Evolutionary conservation across 2,113 vertebrate species (phyloP), one percentile per base, ranked within the genome.

Genomic region (Chlamydotis undulata): DNA sequence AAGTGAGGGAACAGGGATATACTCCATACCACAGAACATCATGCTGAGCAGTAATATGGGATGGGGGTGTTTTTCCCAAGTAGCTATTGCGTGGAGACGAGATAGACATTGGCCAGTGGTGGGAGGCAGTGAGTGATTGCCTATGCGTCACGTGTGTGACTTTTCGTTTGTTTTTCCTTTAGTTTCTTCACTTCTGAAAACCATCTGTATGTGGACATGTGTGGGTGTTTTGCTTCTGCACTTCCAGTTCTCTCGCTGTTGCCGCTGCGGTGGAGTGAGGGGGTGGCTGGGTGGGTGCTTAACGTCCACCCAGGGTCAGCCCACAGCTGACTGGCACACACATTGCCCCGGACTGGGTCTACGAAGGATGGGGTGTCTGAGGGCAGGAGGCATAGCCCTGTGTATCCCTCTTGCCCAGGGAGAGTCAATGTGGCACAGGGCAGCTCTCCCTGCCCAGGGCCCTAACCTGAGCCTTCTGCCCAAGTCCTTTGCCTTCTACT

Each of bases 141-240:
- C 43, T 18, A 45, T 56, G 15, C 41, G 25, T 47, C 52, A 45
- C 2, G 1, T 5, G 11, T 15, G 7, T 17, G 4, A 4, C 3
- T 31, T n/a, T 35, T 50, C 4, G 5, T 53, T 45, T n/a, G 5
- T 7, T 47, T 47, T 21, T 21, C 41, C 39, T 37, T 67, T 9
- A 10, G 5, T 43, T 41, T 29, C 25, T 59, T 22, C 35, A n/a
- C 31, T 47, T 47, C 29, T 25, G 7, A 18, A n/a, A n/a, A n/a
- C 64, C 10, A 4, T 19, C 47, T 35, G 2, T 22, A 8, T 26
- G 18, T 19, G 22, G 47, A 45, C 4, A 4, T 7, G 4, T 0
- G 0, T 43, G 19, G 3, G 5, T 28, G 19, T 33, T 16, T 25
- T 33, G 23, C 26, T 45, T 64, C n/a, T 37, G 12, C 18, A 41